Evolutionary conservation across 2,113 vertebrate genomes (phyloP).

Genomic region (Dasyurus viverrinus): DNA sequence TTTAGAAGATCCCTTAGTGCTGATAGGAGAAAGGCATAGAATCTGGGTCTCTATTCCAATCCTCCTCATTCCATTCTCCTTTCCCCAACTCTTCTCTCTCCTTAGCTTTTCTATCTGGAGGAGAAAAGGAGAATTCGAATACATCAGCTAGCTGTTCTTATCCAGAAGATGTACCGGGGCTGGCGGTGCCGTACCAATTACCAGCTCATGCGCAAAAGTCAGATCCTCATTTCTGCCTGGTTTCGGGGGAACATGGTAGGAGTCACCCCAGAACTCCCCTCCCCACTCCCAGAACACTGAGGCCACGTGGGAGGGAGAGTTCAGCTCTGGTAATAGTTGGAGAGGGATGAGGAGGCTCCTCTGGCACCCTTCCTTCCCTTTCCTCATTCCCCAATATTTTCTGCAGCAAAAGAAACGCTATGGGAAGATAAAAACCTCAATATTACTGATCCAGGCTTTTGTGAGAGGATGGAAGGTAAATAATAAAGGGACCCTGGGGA

Average conservation of each 20-base stretch:
- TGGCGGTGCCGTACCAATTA: slow-evolving; percentile 83
- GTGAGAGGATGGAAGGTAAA: slow-evolving; percentile 88
- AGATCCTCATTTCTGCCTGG: slow-evolving; percentile 86
- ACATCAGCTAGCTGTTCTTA: slow-evolving; percentile 79
- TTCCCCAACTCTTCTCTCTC: accelerated
- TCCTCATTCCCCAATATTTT: neutral
- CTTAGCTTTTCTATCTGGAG: slow-evolving; percentile 87
- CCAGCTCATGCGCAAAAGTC: slow-evolving; percentile 86
- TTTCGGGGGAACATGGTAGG: slow-evolving; percentile 84
- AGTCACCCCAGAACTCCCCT: neutral
- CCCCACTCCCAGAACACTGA: neutral
- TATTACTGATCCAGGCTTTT: slow-evolving; percentile 80
- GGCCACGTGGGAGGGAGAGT: neutral
- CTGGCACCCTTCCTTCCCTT: neutral
- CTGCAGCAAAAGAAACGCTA: slow-evolving; percentile 84
- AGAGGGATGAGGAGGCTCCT: neutral
- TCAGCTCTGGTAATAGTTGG: neutral
- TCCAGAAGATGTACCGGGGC: slow-evolving; percentile 84
- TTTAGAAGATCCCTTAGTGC: neutral
- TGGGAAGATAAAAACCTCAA: slow-evolving; percentile 71
- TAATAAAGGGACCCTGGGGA: neutral
- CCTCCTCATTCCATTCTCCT: neutral
- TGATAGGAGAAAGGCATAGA: neutral
- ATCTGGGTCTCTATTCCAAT: neutral
- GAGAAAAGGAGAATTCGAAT: slow-evolving; percentile 76